Evolutionary conservation across 2,888 invertebrate genomes (phyloP).

Genomic region (Smittia aterrima): DNA sequence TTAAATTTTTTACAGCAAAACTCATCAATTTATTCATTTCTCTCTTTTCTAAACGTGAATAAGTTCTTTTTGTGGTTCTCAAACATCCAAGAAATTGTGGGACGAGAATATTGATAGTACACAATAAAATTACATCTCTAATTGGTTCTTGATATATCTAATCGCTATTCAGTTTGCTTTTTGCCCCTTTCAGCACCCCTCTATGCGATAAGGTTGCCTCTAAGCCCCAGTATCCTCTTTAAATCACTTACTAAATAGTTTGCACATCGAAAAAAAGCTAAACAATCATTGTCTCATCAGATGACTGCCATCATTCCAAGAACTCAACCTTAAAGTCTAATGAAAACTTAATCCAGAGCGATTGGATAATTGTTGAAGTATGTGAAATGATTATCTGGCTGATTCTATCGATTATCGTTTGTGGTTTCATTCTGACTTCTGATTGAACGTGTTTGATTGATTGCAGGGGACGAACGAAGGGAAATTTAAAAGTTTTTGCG

Average conservation of each 20-base stretch:
- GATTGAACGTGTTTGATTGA: too few species aligned
- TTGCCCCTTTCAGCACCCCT: neutral
- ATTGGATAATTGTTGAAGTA: too few species aligned
- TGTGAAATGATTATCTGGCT: too few species aligned
- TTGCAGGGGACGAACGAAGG: too few species aligned
- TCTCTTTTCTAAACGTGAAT: neutral
- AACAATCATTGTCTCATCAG: neutral
- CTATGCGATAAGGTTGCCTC: neutral
- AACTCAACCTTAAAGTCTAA: neutral
- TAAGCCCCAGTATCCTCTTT: neutral
- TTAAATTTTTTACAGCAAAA: neutral
- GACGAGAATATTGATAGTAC: too few species aligned
- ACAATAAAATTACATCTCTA: neutral
- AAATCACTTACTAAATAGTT: neutral
- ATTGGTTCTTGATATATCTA: conserved; percentile 12
- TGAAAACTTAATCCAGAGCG: too few species aligned
- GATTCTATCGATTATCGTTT: too few species aligned
- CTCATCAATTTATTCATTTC: neutral
- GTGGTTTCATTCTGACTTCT: too few species aligned
- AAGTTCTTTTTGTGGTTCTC: neutral
- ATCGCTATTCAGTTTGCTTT: neutral
- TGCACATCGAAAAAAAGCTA: conserved; percentile 15
- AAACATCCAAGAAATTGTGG: neutral
- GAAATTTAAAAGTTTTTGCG: too few species aligned
- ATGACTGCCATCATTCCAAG: neutral